A percentile compares a stretch with the other conserved stretches of the same genome.
Evolutionary conservation across 2,113 vertebrate genomes (phyloP).

Genomic region (Sinocyclocheilus grahami): DNA sequence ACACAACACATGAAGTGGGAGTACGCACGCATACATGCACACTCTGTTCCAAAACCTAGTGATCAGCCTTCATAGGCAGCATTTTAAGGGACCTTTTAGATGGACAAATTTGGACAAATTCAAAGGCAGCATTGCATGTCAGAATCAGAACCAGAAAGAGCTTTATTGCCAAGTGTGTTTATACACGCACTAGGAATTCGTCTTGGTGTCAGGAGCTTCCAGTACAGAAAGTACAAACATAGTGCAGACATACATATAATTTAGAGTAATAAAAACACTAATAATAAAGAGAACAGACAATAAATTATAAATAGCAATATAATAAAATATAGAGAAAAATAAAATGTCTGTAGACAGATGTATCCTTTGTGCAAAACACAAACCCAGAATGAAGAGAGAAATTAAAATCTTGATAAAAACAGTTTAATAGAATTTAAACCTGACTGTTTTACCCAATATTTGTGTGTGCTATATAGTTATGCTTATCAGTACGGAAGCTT

Average conservation of each 20-base stretch:
- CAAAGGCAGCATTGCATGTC: background rate
- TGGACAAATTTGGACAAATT: background rate
- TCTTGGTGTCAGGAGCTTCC: too few species aligned
- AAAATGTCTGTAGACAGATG: background rate
- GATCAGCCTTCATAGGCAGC: background rate
- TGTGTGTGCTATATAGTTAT: background rate
- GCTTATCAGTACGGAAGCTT: background rate
- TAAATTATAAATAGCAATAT: too few species aligned
- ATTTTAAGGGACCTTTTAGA: background rate
- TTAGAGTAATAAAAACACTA: too few species aligned
- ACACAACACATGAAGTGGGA: background rate
- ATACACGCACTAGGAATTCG: too few species aligned
- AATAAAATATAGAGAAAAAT: too few species aligned
- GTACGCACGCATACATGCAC: background rate
- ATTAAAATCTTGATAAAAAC: background rate
- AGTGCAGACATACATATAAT: too few species aligned
- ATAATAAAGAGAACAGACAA: too few species aligned
- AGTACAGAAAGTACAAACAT: too few species aligned
- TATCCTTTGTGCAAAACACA: background rate
- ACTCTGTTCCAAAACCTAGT: constrained; percentile 16
- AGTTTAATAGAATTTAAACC: background rate
- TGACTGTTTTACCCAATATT: background rate
- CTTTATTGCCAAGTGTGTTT: too few species aligned
- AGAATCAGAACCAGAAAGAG: too few species aligned
- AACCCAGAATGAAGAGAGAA: background rate